Evolutionary conservation across 1,140 invertebrate genomes (phyloP), one percentile per base, ranked within the genome.

Genomic region (Bombus haemorrhoidalis): DNA sequence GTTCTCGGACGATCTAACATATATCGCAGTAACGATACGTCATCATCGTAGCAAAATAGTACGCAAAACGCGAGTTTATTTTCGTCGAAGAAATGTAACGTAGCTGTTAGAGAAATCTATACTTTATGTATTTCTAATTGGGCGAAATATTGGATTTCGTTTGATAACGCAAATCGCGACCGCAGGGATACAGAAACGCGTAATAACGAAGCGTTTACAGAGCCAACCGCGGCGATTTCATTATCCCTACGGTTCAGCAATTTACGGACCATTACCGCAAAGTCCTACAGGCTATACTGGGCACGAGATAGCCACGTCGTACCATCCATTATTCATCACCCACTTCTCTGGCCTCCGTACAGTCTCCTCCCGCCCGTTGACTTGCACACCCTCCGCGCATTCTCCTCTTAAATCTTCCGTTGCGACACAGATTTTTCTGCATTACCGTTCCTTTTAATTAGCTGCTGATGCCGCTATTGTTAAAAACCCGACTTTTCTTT

Each of bases 261-360:
- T 94, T 95, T 95, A 93, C 92, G 89, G 89, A 91, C 89, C 91
- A 93, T 95, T 94, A 93, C 89, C 87, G 87, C 88, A 87, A 92
- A 92, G 91, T 93, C 91, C 92, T 93, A 93, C 91, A 91, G 91
- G 86, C 90, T 89, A 92, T 91, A 90, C 81, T 85, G 78, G 88
- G 81, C 89, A 81, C 80, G 88, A 91, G 90, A 93, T 93, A 84
- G 90, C 90, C 88, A 90, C 86, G 89, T 92, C 93, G 92, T 93
- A 89, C 89, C 90, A 94, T 95, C 92, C 93, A 95, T 95, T 94
- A 95, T 95, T 94, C 93, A 94, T 94, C 92, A 92, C 90, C 90
- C 86, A 93, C 88, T 94, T 93, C 91, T 76, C 85, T 74, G 72
- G 77, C 79, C 82, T 87, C 83, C 37, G 88, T 89, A 89, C 77